Percentiles rank a stretch among this genome's conserved stretches.
phyloP scores from a whole-genome alignment of 2,888 invertebrate genomes.

The Conchocele bisecta region DNA sequence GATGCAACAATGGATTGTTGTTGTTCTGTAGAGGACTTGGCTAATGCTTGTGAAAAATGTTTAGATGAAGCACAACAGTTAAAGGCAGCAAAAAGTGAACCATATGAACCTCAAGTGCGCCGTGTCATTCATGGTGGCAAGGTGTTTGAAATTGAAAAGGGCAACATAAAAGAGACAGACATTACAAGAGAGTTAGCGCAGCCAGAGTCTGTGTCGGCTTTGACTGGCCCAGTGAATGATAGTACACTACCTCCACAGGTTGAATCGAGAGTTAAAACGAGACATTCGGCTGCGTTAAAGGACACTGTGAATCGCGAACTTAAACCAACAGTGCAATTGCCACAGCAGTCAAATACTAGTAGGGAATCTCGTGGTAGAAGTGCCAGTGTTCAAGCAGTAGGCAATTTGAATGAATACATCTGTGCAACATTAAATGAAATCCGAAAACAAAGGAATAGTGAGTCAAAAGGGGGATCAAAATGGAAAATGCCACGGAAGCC shows the following conservation, averaged over 20 bases:
- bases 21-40: no score
- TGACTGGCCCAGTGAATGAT: no score
- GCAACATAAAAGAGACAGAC: slow-evolving; percentile 43
- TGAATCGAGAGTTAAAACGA: no score
- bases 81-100: neutral
- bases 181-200: no score
- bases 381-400: slow-evolving; percentile 8
- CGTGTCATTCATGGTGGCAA: slow-evolving; percentile 53
- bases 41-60: slow-evolving; percentile 3
- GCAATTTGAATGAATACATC: slow-evolving; percentile 48
- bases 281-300: no score
- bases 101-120: slow-evolving; percentile 21
- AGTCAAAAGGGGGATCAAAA: slow-evolving; percentile 6
- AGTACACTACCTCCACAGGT: no score
- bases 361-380: no score
- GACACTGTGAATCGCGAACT: no score
- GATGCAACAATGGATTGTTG: no score
- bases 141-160: slow-evolving; percentile 53
- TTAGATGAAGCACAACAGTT: neutral
- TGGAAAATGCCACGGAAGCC: slow-evolving; percentile 47
- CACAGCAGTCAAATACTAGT: no score
- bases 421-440: slow-evolving; percentile 40
- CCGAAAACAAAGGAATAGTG: slow-evolving; percentile 24
- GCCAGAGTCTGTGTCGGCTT: no score
- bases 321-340: no score